Evolutionary conservation across 2,888 invertebrate genomes (phyloP), one percentile per base, ranked within the genome.

Genomic region (Trypoxylon attenuatum): DNA sequence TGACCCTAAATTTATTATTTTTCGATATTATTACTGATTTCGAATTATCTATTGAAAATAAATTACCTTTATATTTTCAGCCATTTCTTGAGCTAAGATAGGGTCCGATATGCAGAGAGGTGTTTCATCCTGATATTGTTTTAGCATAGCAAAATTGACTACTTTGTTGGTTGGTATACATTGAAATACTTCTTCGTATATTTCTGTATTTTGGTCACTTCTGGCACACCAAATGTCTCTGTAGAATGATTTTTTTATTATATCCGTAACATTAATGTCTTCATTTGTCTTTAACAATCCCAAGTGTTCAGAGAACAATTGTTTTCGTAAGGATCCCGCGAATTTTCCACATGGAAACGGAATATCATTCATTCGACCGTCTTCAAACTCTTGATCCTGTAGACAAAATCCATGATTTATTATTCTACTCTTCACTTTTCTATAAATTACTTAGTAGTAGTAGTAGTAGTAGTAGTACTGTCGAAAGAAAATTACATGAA

Each of bases 141-240:
- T 93, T 39, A 98, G 88, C 73, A 93, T 91, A 0, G 91, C 90
- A 87, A 97, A 97, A 2, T 91, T 92, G 75, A 92, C 91, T 0
- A 96, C 93, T 67, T 89, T 88, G 87, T 99, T 94, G 0, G 94
- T 93, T 4, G 99, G 98, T 78, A 98, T 91, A 70, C 96, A 94
- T 79, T 93, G 93, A 88, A 99, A 99, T 0, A 98, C 92, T 89
- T 95, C 92, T 82, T 98, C 98, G 87, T 94, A 99, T 46, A 97
- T 91, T 68, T 93, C 91, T 0, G 98, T 97, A 84, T 99, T 99
- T 29, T 88, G 88, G 43, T 88, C 90, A 0, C 98, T 96, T 4
- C 91, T 94, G 46, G 91, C 90, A 72, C 93, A 90, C 98, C 98
- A 99, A 3, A 94, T 87, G 69, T 93, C 91, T 73, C 91, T 92